These are phyloP conservation scores for Amphimallon solstitiale DNA, from an alignment of 2,888 invertebrate genomes.

Conservation along the genomic window DNA sequence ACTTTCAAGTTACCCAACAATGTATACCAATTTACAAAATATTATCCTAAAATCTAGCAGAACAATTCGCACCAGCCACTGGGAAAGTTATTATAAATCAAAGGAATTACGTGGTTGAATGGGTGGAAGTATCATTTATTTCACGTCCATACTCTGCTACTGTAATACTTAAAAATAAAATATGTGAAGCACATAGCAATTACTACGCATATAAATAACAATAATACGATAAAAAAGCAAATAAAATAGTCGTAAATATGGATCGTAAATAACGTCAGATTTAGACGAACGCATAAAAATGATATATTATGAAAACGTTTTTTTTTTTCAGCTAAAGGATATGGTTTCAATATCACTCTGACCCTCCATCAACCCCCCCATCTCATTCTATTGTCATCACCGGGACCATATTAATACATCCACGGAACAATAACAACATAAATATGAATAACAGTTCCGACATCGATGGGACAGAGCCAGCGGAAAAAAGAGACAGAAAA, in stretches of 20 bases:
- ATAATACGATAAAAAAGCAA: conserved; percentile 33
- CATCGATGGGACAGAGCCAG: neutral
- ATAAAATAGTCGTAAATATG: conserved; percentile 38
- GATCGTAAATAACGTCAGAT: conserved; percentile 41
- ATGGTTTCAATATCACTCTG: neutral
- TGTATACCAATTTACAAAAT: too few species aligned
- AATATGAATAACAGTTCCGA: conserved; percentile 38
- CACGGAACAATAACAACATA: conserved; percentile 36
- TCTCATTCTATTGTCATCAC: conserved; percentile 35
- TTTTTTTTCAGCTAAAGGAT: conserved; percentile 12
- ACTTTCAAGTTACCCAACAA: too few species aligned
- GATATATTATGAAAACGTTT: conserved; percentile 33
- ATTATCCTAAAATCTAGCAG: too few species aligned
- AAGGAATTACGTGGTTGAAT: too few species aligned
- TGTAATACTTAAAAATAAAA: too few species aligned
- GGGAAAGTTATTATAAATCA: too few species aligned
- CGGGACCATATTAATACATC: conserved; percentile 35
- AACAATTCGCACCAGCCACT: too few species aligned
- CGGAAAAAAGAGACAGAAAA: neutral
- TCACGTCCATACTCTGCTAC: too few species aligned
- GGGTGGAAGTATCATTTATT: too few species aligned
- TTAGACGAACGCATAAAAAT: conserved; percentile 40
- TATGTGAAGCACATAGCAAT: too few species aligned
- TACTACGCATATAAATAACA: conserved; percentile 36
- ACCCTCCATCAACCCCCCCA: conserved; percentile 1